Evolutionary conservation across 35 echinoderm and acorn worm species (phyloP).

Genomic region (Heliocidaris erythrogramma): DNA sequence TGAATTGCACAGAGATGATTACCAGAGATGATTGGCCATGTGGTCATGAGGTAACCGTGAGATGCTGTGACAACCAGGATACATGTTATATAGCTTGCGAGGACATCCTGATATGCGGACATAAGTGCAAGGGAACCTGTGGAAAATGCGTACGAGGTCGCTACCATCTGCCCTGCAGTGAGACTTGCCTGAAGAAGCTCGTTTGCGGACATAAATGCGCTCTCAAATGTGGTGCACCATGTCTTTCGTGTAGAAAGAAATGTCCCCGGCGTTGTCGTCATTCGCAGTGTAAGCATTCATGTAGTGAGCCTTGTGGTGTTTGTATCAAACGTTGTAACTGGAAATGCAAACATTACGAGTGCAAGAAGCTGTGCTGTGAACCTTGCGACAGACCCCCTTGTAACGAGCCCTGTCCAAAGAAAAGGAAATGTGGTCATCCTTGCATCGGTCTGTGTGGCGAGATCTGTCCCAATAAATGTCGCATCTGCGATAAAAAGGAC

Average conservation of each 20-base stretch:
- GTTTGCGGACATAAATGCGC: too few relatives aligned
- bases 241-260: too few relatives aligned
- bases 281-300: conserved; percentile 65
- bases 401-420: too few relatives aligned
- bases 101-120: conserved; percentile 63
- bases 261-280: conserved; percentile 80
- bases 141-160: conserved; percentile 2
- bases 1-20: not conserved
- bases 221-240: too few relatives aligned
- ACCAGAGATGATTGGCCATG: conserved; percentile 58
- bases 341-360: conserved; percentile 59
- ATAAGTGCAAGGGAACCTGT: conserved; percentile 49
- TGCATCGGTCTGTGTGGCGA: too few relatives aligned
- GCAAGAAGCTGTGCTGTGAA: not conserved
- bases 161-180: conserved; percentile 16
- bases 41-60: conserved; percentile 65
- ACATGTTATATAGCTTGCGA: conserved; percentile 58
- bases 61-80: conserved; percentile 54
- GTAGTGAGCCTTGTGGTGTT: conserved; percentile 66
- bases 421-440: too few relatives aligned
- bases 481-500: too few relatives aligned
- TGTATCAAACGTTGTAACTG: conserved; percentile 71
- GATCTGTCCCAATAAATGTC: too few relatives aligned
- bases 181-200: conserved; percentile 50
- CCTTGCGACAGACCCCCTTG: too few relatives aligned